Evolutionary conservation across 1,140 invertebrate species (phyloP).

Genomic region (Pseudachorutes palmiensis): DNA sequence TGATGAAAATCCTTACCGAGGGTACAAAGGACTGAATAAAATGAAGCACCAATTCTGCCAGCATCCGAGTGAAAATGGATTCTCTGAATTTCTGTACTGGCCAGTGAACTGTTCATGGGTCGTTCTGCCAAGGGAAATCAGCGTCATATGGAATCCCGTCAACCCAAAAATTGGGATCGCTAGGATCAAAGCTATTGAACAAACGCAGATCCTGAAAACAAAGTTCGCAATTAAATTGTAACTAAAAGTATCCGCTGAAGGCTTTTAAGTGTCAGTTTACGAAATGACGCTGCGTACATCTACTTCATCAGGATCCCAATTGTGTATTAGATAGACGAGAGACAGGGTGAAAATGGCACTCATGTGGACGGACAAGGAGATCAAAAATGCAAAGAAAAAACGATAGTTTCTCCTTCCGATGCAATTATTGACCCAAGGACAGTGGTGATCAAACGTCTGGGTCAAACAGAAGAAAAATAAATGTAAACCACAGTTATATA

Average conservation of each 20-base stretch:
- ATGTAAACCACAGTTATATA: background rate
- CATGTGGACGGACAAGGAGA: constrained; percentile 94
- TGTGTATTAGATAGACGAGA: constrained; percentile 78
- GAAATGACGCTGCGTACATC: too few species aligned
- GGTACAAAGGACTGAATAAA: constrained; percentile 91
- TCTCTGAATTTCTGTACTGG: constrained; percentile 94
- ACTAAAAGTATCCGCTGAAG: too few species aligned
- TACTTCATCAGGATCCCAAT: too few species aligned
- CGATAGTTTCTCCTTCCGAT: constrained; percentile 97
- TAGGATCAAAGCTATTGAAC: constrained; percentile 80
- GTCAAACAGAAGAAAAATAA: constrained; percentile 45
- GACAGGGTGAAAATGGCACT: constrained; percentile 89
- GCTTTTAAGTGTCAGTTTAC: too few species aligned
- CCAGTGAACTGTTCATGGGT: constrained; percentile 99
- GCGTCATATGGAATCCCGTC: constrained; percentile 93
- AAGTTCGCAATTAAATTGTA: background rate
- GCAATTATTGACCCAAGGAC: constrained; percentile 99
- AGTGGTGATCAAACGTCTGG: constrained; percentile 99
- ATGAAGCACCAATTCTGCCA: constrained; percentile 89
- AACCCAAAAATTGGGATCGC: constrained; percentile 95
- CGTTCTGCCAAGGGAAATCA: constrained; percentile 95
- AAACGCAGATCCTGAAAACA: constrained; percentile 59
- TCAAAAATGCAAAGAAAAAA: constrained; percentile 96
- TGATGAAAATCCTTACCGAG: constrained; percentile 59
- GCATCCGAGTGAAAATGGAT: constrained; percentile 91